phyloP scores from a whole-genome alignment of 2,888 invertebrate species.

The Sympetrum striolatum region DNA sequence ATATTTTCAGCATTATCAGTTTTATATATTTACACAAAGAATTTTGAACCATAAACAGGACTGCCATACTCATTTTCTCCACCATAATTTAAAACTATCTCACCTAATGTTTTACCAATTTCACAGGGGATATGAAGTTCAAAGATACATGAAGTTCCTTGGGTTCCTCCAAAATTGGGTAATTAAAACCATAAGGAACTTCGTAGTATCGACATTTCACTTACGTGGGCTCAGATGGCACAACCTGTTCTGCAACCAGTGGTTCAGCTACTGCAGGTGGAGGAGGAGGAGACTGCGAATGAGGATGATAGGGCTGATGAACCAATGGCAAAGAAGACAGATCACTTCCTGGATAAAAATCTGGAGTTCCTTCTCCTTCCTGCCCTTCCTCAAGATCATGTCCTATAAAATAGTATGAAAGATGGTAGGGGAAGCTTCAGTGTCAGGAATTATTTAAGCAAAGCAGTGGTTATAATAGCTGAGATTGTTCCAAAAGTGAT shows the following conservation, averaged over 20 bases:
- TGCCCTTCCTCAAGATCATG: slow-evolving; percentile 50
- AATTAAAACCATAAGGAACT: background rate
- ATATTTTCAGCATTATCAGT: too few relatives aligned
- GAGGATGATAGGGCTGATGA: slow-evolving; percentile 56
- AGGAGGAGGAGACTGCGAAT: slow-evolving; percentile 74
- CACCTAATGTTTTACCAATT: background rate
- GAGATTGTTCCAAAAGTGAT: too few relatives aligned
- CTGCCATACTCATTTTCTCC: too few relatives aligned
- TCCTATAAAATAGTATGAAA: slow-evolving; percentile 44
- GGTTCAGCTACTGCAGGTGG: slow-evolving; percentile 71
- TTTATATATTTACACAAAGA: too few relatives aligned
- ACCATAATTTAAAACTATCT: background rate
- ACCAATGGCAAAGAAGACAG: slow-evolving; percentile 13
- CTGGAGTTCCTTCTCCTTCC: slow-evolving; percentile 61
- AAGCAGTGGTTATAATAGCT: too few relatives aligned
- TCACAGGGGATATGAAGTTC: too few relatives aligned
- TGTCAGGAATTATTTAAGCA: too few relatives aligned
- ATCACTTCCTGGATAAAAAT: slow-evolving; percentile 56
- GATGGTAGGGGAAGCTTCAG: too few relatives aligned
- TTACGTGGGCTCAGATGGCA: slow-evolving; percentile 83
- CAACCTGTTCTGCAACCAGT: slow-evolving; percentile 73
- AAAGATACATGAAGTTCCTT: background rate
- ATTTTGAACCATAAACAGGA: too few relatives aligned
- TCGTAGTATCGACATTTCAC: slow-evolving; percentile 55
- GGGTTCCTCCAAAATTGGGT: background rate